Percentiles rank a stretch among this genome's conserved stretches.
These are phyloP conservation scores for Liparis tanakae DNA, from an alignment of 2,797 vertebrate species.

Conservation along the genomic window DNA sequence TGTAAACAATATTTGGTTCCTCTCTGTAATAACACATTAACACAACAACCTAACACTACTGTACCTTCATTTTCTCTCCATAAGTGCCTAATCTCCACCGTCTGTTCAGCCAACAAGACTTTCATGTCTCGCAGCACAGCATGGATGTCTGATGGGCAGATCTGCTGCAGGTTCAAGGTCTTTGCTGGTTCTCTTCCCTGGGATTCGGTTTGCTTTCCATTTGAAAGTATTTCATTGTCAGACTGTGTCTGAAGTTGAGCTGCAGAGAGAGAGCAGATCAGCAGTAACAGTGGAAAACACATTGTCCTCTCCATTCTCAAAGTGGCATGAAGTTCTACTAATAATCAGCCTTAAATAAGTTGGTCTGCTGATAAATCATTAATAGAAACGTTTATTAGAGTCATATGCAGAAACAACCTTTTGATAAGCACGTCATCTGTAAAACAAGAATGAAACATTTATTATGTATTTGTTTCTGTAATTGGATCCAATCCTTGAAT, in stretches of 20 bases:
- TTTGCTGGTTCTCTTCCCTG: neutral
- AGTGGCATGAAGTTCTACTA: neutral
- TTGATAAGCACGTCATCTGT: neutral
- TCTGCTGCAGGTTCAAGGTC: rapidly evolving
- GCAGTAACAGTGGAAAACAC: slow-evolving; percentile 37
- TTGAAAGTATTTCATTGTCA: neutral
- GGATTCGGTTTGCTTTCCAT: neutral
- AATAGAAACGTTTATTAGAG: neutral
- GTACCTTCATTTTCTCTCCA: slow-evolving; percentile 46
- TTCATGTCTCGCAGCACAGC: slow-evolving; percentile 53
- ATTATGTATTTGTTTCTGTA: neutral
- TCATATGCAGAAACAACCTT: neutral
- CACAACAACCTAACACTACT: neutral
- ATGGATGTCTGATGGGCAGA: slow-evolving; percentile 10
- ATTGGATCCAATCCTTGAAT: too few relatives aligned
- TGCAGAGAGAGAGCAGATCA: slow-evolving; percentile 25
- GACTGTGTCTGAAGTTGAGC: slow-evolving; percentile 8
- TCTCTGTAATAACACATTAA: neutral
- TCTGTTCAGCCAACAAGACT: slow-evolving; percentile 25
- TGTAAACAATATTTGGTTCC: neutral
- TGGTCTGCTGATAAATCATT: slow-evolving; percentile 24
- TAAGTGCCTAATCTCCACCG: slow-evolving; percentile 40
- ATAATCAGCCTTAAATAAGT: slow-evolving; percentile 27
- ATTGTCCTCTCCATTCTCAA: slow-evolving; percentile 15
- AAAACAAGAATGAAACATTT: neutral